Base-by-base conservation (phyloP, 2,797 vertebrate species). In the Rhinogobio ventralis region DNA sequence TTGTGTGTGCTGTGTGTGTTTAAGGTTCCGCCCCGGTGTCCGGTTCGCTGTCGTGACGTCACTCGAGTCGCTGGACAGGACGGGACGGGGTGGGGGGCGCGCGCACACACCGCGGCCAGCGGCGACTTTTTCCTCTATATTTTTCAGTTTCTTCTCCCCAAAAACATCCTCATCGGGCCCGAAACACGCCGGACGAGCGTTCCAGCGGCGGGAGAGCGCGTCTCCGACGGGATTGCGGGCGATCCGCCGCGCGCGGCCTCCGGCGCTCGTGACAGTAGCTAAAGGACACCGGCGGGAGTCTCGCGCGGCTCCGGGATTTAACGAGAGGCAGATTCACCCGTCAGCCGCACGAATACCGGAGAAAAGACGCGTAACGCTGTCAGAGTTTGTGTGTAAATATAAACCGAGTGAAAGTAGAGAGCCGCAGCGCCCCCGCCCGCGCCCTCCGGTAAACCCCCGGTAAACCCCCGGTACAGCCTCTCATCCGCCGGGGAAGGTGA, bases 11-110 rank as follows among this genome's bases (percentile, higher is more conserved):
- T 33, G 49, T 81, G 79, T 82, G 28, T 82, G 69, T 85, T 73
- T 85, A 55, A 81, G 67, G 67, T 53, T 79, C 79, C 86, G 55
- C 86, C 86, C 79, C 62, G 79, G 86, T 87, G 83, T 87, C 86
- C 86, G 83, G 86, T 87, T 87, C 83, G 2, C 72, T 46, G 39
- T 80, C 36, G 53, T 78, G 79, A 81, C 86, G 77, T 81, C 86
- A 81, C 30, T 25, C 25, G 39, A 42, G 39, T 42, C 39, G 62
- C 73, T n/a, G 72, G 77, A 57, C 55, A 45, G 79, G 66, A 60
- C 73, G 55, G 82, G 85, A 64, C 75, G 67, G 74, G 84, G 76
- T 45, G 79, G 85, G 79, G 85, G 73, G 51, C 75, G 85, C 80
- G 57, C 67, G 74, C 53, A 79, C 25, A 78, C 78, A 53, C 72